Evolutionary conservation across 2,113 vertebrate species (phyloP).

Genomic region (Catagonus wagneri): DNA sequence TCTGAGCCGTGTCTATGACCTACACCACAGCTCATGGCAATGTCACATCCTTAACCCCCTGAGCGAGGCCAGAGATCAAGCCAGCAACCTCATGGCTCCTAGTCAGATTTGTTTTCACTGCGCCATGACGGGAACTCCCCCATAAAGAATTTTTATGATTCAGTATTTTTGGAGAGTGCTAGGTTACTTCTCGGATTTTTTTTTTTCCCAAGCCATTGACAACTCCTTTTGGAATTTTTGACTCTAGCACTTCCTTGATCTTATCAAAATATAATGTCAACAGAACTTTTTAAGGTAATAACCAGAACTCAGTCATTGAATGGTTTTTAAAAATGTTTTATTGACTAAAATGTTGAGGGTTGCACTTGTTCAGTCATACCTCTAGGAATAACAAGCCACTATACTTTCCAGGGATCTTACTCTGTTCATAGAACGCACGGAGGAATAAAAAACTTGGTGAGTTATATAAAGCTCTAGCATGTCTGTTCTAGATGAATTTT

Average conservation of each 20-base stretch:
- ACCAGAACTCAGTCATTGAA: not conserved
- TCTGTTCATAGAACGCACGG: not conserved
- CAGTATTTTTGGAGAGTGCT: not conserved
- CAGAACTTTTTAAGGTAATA: conserved; percentile 11
- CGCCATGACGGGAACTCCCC: too few species aligned
- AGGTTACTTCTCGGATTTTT: not conserved
- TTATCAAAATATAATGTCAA: not conserved
- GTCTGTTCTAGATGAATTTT: not conserved
- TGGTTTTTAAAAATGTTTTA: conserved; percentile 2
- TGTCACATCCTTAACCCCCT: too few species aligned
- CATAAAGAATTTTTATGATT: not conserved
- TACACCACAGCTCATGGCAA: too few species aligned
- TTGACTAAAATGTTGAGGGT: not conserved
- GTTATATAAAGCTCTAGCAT: not conserved
- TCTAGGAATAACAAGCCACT: not conserved
- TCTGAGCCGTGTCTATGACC: too few species aligned
- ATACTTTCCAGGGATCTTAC: not conserved
- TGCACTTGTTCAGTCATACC: not conserved
- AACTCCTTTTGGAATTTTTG: not conserved
- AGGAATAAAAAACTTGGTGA: not conserved
- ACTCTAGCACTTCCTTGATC: not conserved
- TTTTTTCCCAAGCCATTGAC: not conserved
- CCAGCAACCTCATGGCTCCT: too few species aligned
- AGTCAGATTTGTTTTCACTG: too few species aligned
- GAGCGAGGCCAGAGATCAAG: too few species aligned